phyloP scores from a whole-genome alignment of 1,140 invertebrate species.

The Atta cephalotes region DNA sequence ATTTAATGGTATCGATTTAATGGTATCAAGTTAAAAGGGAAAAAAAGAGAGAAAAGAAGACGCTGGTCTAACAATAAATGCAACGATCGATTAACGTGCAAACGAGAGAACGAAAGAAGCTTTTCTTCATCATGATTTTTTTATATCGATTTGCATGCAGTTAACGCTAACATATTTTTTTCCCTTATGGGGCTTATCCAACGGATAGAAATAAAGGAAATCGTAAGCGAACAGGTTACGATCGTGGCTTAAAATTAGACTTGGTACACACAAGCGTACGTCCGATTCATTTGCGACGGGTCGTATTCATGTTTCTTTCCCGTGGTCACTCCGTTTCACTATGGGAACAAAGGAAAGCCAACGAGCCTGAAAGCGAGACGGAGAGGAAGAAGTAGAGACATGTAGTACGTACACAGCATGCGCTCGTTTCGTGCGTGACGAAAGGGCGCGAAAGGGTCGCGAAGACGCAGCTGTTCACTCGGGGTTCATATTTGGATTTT shows the following conservation, averaged over 20 bases:
- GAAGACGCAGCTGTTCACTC: constrained; percentile 45
- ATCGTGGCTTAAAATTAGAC: constrained; percentile 56
- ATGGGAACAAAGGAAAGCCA: constrained; percentile 55
- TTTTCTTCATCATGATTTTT: constrained; percentile 1
- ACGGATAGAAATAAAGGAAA: constrained; percentile 27
- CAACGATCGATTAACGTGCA: not conserved
- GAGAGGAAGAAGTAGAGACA: not conserved
- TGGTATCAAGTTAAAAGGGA: not conserved
- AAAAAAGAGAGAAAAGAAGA: not conserved
- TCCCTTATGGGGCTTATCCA: not conserved
- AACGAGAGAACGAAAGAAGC: not conserved
- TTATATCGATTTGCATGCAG: not conserved
- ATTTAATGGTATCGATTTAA: not conserved
- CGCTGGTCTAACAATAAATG: not conserved
- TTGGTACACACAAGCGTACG: constrained; percentile 26
- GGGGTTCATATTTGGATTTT: constrained; percentile 21
- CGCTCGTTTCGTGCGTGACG: constrained; percentile 49
- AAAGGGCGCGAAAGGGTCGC: constrained; percentile 41
- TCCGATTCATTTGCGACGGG: constrained; percentile 38
- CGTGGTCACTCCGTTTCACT: constrained; percentile 32
- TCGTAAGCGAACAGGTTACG: constrained; percentile 57
- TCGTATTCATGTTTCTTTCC: constrained; percentile 38
- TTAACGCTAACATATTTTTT: constrained; percentile 21
- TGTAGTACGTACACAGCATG: not conserved
- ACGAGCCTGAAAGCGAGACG: constrained; percentile 50